Percentiles rank a stretch among this genome's conserved stretches.
Conservation (phyloP, 2,797 vertebrate genomes). For the Myioborus melanocephalus region DNA sequence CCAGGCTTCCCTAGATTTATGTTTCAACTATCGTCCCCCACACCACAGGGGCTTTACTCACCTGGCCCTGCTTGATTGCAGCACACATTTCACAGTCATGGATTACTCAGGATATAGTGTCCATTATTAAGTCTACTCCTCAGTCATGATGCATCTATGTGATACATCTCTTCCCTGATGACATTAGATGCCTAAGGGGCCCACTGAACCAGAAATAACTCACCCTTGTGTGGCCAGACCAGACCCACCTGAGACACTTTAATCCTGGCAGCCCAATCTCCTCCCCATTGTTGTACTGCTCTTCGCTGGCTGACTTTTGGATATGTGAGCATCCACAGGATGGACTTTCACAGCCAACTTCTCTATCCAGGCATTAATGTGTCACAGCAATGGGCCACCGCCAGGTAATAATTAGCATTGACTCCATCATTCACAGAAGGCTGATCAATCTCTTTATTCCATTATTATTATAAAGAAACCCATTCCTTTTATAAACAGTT, state of each 20-base stretch:
- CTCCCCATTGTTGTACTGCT: neutral
- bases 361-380: neutral
- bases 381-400: accelerated
- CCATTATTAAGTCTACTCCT: neutral
- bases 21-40: neutral
- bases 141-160: neutral
- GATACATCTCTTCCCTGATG: neutral
- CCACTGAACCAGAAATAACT: neutral
- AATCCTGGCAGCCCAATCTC: neutral
- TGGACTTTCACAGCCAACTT: neutral
- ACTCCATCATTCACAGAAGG: neutral
- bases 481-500: neutral
- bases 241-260: neutral
- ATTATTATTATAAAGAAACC: neutral
- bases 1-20: neutral
- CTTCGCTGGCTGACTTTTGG: neutral
- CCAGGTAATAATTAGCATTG: neutral
- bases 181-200: neutral
- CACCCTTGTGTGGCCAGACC: neutral
- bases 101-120: neutral
- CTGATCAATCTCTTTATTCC: neutral
- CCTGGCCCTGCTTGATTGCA: neutral
- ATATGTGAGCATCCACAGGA: neutral
- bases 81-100: neutral
- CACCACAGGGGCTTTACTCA: neutral